Conservation (phyloP, 2,797 vertebrate species). For the Muscicapa comitata region DNA sequence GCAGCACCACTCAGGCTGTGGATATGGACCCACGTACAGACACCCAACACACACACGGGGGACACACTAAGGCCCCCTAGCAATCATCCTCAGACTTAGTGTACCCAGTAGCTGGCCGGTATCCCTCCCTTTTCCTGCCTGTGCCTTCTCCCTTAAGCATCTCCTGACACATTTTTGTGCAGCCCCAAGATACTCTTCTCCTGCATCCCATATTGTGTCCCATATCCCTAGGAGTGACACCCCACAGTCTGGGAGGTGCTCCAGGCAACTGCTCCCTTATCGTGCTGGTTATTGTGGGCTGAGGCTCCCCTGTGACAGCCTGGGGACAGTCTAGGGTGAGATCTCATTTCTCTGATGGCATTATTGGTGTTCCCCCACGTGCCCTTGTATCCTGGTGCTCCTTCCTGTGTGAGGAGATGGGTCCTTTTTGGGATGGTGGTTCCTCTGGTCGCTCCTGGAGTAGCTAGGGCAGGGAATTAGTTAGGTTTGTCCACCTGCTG, state of each 20-base stretch:
- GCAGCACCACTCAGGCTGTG: background rate
- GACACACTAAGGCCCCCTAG: background rate
- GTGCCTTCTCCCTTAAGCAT: background rate
- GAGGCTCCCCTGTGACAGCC: background rate
- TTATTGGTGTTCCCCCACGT: background rate
- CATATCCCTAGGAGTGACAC: background rate
- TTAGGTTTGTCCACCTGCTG: background rate
- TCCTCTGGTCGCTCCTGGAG: background rate
- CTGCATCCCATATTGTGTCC: background rate
- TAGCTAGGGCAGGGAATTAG: background rate
- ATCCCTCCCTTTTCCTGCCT: background rate
- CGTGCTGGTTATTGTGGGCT: background rate
- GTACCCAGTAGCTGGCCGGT: background rate
- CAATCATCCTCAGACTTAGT: background rate
- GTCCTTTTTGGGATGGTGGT: background rate
- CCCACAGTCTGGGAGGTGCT: background rate
- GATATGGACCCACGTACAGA: background rate
- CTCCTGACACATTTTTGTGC: background rate
- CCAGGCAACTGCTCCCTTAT: background rate
- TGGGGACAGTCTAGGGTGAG: background rate
- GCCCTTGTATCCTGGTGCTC: background rate
- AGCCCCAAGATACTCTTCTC: background rate
- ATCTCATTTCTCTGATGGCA: background rate
- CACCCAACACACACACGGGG: rapidly evolving
- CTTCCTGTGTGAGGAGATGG: background rate